Base-by-base conservation (phyloP, 2,888 invertebrate species). In the Euproctis similis region DNA sequence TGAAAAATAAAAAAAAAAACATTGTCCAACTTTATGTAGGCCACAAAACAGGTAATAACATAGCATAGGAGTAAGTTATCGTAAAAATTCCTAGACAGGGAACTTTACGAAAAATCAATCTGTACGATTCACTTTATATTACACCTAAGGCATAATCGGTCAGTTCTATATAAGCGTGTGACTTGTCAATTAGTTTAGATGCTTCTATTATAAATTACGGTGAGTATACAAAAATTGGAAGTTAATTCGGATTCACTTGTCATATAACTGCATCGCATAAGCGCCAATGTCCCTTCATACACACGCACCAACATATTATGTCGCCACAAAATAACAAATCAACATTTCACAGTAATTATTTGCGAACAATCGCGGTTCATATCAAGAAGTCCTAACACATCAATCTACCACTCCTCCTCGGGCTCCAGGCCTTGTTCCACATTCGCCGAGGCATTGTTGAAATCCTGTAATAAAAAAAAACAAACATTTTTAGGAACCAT, bases 401-500 rank as follows among this genome's bases (percentile, higher is more conserved):
- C n/a, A 17, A 22, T 53, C 53, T 86, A 87, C 88, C 88, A 89
- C 12, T 76, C 77, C 42, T 88, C 88, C 4, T 87, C 86, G 1
- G 81, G 84, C 44, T 87, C 86, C 19, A 72, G 63, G 8, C 75
- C 76, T 31, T 63, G 67, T 3, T 59, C 62, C 1, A 37, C 62
- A 2, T 46, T 55, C 0, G 57, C 41, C 5, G 71, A 42, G 2
- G 67, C 65, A 27, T 59, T 65, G 36, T 71, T 73, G 53, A 81
- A 78, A 35, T 65, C 71, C 82, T 80, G 66, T 8, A 69, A 62
- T n/a, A n/a, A n/a, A n/a, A n/a, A n/a, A n/a, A n/a, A n/a, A n/a
- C n/a, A n/a, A n/a, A n/a, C n/a, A n/a, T n/a, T n/a, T n/a, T n/a
- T n/a, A n/a, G n/a, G n/a, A n/a, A n/a, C n/a, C n/a, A n/a, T n/a